These are phyloP conservation scores for Diachrysia chrysitis DNA, from an alignment of 2,888 invertebrate genomes.

Conservation along the genomic window DNA sequence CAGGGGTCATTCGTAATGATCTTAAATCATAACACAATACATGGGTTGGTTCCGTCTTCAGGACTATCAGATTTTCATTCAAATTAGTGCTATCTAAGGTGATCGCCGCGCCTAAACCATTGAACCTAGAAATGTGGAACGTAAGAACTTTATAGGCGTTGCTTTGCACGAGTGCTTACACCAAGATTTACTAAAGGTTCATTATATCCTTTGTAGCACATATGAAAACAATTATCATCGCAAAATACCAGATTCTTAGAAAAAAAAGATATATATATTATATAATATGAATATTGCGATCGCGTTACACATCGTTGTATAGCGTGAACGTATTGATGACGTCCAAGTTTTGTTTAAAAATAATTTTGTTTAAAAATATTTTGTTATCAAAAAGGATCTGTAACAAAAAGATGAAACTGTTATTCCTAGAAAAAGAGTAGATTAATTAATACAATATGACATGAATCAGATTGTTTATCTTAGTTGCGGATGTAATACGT, in stretches of 20 bases:
- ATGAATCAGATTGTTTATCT: neutral
- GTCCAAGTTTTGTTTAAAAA: too few species aligned
- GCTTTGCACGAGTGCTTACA: constrained; percentile 10
- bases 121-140: constrained; percentile 48
- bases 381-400: neutral
- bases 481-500: neutral
- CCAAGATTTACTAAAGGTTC: constrained; percentile 7
- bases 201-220: neutral
- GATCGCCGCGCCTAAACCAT: constrained; percentile 31
- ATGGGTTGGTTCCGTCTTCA: constrained; percentile 34
- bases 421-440: neutral
- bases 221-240: too few species aligned
- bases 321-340: too few species aligned
- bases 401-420: neutral
- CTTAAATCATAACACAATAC: constrained; percentile 54
- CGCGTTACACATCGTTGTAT: too few species aligned
- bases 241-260: too few species aligned
- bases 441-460: neutral
- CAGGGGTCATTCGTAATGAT: constrained; percentile 13
- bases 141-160: constrained; percentile 25
- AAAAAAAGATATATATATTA: too few species aligned
- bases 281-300: too few species aligned
- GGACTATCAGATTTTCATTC: constrained; percentile 44
- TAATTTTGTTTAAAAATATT: too few species aligned
- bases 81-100: constrained; percentile 47